phyloP scores from a whole-genome alignment of 1,140 invertebrate species.

The Euglossa dilemma region DNA sequence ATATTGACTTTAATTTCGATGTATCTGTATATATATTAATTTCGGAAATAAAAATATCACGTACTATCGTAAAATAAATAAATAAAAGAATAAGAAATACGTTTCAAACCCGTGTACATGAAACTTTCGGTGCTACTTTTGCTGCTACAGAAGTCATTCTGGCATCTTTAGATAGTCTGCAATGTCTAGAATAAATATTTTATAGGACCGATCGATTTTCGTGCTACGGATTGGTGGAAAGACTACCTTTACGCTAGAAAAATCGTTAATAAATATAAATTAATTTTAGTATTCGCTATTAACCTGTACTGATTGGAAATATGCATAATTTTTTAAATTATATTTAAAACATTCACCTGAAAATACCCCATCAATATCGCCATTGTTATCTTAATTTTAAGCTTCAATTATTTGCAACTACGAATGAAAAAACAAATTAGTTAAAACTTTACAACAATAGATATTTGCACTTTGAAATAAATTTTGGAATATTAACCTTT shows the following conservation, averaged over 20 bases:
- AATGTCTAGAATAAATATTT: constrained; percentile 65
- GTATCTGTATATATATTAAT: neutral
- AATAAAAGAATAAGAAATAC: constrained; percentile 13
- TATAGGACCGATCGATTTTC: constrained; percentile 57
- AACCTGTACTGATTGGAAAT: neutral
- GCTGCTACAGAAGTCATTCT: constrained; percentile 14
- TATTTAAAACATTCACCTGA: no score
- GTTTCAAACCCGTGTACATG: neutral
- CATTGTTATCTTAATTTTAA: no score
- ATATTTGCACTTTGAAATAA: neutral
- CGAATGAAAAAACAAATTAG: no score
- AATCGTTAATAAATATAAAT: constrained; percentile 50
- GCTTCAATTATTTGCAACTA: no score
- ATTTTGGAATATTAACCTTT: neutral
- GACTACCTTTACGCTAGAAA: constrained; percentile 22
- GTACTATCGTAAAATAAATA: neutral
- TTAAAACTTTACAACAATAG: no score
- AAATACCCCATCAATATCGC: no score
- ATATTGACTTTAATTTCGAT: no score
- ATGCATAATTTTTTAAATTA: neutral
- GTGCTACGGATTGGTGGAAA: constrained; percentile 37
- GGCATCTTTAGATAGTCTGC: constrained; percentile 30
- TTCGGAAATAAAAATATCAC: constrained; percentile 4
- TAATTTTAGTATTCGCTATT: neutral
- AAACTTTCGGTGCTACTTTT: constrained; percentile 4